phyloP scores from a whole-genome alignment of 1,140 invertebrate genomes.

The Andricus grossulariae region DNA sequence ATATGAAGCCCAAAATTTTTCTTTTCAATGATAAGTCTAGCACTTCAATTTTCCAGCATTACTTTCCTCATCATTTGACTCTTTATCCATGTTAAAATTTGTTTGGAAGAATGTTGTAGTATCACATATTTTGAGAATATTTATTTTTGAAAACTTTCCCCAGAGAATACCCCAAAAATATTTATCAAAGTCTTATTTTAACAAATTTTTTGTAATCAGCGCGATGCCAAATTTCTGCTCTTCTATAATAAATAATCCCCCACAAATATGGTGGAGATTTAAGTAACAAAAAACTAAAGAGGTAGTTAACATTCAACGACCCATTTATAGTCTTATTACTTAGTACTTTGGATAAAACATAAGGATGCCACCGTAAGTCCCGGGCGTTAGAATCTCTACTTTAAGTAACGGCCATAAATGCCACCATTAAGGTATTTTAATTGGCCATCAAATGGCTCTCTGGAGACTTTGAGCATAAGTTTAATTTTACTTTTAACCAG shows the following conservation, averaged over 20 bases:
- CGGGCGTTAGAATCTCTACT: background rate
- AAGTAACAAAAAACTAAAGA: slow-evolving; percentile 9
- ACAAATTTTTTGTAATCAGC: too few relatives aligned
- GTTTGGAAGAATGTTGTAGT: too few relatives aligned
- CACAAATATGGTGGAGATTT: background rate
- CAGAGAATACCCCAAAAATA: too few relatives aligned
- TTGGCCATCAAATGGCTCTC: slow-evolving; percentile 9
- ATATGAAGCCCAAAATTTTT: too few relatives aligned
- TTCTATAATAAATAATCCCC: background rate
- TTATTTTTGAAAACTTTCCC: background rate
- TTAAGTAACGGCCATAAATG: slow-evolving; percentile 21
- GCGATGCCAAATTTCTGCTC: too few relatives aligned
- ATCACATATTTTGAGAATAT: background rate
- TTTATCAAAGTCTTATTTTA: too few relatives aligned
- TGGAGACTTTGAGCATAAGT: background rate
- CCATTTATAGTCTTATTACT: slow-evolving; percentile 27
- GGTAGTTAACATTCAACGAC: slow-evolving; percentile 11
- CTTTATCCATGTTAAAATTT: too few relatives aligned
- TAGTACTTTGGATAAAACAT: slow-evolving; percentile 15
- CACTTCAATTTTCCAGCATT: too few relatives aligned
- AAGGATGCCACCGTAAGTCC: slow-evolving; percentile 1
- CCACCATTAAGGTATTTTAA: slow-evolving; percentile 25
- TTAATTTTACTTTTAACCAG: background rate
- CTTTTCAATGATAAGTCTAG: too few relatives aligned
- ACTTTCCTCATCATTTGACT: too few relatives aligned